phyloP scores from a whole-genome alignment of 2,888 invertebrate species.

The Elysia crispata region DNA sequence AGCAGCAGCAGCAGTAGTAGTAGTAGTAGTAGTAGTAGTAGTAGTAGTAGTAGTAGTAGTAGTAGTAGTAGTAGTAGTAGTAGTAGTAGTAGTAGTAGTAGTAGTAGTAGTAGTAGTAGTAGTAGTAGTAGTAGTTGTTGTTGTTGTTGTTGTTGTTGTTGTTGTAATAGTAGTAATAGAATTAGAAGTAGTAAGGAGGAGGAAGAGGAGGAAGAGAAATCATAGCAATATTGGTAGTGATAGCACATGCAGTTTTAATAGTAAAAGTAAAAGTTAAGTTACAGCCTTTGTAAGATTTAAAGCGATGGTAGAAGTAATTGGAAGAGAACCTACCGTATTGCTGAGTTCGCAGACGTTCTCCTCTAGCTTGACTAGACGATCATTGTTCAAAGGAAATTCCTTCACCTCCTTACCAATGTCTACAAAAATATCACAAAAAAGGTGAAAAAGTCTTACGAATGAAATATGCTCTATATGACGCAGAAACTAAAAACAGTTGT shows the following conservation, averaged over 20 bases:
- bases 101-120: no score
- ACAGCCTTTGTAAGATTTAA: no score
- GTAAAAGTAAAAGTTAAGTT: no score
- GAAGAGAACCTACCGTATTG: neutral
- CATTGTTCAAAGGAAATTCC: constrained; percentile 13
- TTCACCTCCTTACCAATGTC: constrained; percentile 4
- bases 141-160: neutral
- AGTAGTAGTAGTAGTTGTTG: neutral
- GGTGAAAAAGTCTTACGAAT: no score
- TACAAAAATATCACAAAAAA: neutral
- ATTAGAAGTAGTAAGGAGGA: constrained; percentile 10
- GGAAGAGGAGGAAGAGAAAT: neutral
- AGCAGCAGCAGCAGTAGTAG: constrained; percentile 3
- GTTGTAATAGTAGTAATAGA: neutral
- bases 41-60: constrained; percentile 22
- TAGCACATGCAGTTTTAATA: neutral
- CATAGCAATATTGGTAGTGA: constrained; percentile 2
- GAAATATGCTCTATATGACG: no score
- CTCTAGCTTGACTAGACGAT: constrained; percentile 1
- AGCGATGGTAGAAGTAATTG: no score
- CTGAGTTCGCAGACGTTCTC: constrained; percentile 13
- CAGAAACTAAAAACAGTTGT: no score
- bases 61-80: constrained; percentile 21
- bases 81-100: constrained; percentile 18
- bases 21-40: constrained; percentile 30